These are phyloP conservation scores for Alca torda DNA, from an alignment of 2,797 vertebrate genomes.

Conservation along the genomic window DNA sequence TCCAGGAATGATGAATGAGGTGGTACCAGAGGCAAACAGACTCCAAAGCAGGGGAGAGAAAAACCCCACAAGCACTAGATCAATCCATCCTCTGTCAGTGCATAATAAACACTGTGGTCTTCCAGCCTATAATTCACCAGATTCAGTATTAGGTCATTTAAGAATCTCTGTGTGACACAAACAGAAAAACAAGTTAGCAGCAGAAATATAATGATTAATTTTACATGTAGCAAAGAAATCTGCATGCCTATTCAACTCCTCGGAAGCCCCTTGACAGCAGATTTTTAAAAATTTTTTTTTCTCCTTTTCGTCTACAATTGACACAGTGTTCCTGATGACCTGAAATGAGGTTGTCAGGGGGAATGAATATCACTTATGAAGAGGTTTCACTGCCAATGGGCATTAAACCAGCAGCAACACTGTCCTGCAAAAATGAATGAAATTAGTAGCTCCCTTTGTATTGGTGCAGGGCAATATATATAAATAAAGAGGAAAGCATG, in stretches of 20 bases:
- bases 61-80: background rate
- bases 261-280: background rate
- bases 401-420: background rate
- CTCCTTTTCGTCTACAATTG: background rate
- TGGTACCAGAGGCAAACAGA: background rate
- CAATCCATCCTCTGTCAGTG: background rate
- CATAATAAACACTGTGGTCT: constrained; percentile 15
- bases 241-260: background rate
- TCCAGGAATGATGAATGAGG: background rate
- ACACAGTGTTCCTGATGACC: background rate
- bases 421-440: background rate
- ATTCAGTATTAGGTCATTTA: constrained; percentile 51
- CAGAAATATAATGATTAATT: constrained; percentile 24
- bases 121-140: background rate
- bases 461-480: background rate
- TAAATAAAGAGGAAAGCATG: background rate
- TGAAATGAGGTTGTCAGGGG: background rate
- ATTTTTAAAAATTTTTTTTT: background rate
- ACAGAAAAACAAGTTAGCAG: background rate
- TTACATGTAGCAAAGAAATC: background rate
- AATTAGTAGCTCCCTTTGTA: background rate
- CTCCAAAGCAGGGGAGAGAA: background rate
- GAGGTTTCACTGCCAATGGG: background rate
- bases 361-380: background rate
- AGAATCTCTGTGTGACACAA: constrained; percentile 33